A percentile compares a stretch with the other conserved stretches of the same genome.
phyloP scores from a whole-genome alignment of 2,113 vertebrate species.

The Brachyhypopomus gauderio region DNA sequence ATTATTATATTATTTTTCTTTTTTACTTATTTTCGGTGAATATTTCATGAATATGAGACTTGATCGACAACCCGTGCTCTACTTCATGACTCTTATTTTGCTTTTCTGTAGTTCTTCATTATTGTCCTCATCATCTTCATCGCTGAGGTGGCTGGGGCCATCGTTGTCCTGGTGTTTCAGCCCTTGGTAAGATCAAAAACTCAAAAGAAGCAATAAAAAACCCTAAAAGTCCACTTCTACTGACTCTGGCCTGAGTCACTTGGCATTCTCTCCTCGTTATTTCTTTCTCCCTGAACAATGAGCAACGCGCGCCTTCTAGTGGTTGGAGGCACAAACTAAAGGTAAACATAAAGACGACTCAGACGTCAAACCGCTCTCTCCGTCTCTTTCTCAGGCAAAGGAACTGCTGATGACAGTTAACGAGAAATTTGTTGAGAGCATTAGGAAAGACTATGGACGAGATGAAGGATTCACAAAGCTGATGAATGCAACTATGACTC shows the following conservation, averaged over 20 bases:
- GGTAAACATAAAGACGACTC: background rate
- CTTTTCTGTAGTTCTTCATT: constrained; percentile 44
- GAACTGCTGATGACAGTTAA: constrained; percentile 54
- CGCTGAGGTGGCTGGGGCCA: constrained; percentile 44
- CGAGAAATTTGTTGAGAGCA: constrained; percentile 32
- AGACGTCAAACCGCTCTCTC: too few relatives aligned
- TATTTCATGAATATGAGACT: too few relatives aligned
- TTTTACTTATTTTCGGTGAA: too few relatives aligned
- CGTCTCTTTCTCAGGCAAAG: constrained; percentile 48
- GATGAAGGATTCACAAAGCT: constrained; percentile 44
- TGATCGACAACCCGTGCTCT: too few relatives aligned
- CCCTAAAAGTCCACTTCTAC: too few relatives aligned
- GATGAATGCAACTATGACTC: constrained; percentile 62
- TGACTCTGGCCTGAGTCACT: too few relatives aligned
- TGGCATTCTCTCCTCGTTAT: too few relatives aligned
- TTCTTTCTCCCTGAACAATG: background rate
- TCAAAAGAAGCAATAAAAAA: background rate
- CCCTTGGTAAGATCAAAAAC: constrained; percentile 40
- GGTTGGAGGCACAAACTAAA: background rate
- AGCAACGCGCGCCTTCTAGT: background rate
- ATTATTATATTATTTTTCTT: too few relatives aligned
- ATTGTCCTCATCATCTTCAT: constrained; percentile 53
- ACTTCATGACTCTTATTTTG: too few relatives aligned
- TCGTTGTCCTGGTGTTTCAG: constrained; percentile 43
- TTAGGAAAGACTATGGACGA: constrained; percentile 50